These are phyloP conservation scores for Eupithecia pulchellata DNA, from an alignment of 2,888 invertebrate species.

Conservation along the genomic window DNA sequence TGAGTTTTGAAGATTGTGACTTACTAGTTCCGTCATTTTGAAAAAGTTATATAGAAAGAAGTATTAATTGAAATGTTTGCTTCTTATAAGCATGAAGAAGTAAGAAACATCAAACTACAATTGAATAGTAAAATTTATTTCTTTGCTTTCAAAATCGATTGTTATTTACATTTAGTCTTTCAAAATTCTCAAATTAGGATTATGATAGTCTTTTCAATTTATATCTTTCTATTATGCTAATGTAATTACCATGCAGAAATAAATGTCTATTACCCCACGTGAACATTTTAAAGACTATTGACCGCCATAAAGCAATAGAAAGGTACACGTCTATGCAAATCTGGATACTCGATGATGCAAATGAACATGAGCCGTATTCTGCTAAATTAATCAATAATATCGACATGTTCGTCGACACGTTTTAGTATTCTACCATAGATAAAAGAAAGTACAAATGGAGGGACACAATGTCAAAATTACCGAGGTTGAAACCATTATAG, in stretches of 20 bases:
- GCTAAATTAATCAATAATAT: not conserved
- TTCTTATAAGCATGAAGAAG: no score
- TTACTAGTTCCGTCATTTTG: not conserved
- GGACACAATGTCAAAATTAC: not conserved
- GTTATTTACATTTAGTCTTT: not conserved
- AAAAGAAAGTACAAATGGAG: not conserved
- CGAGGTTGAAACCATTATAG: not conserved
- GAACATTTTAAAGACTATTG: not conserved
- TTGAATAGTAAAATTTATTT: not conserved
- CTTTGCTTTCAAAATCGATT: not conserved
- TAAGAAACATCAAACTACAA: not conserved
- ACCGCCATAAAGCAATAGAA: not conserved
- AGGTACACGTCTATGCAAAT: not conserved
- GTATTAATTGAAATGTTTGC: not conserved
- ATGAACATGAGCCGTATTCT: not conserved
- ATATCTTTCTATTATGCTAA: not conserved
- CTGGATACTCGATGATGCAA: not conserved
- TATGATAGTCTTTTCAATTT: not conserved
- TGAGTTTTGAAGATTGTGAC: not conserved
- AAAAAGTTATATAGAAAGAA: not conserved
- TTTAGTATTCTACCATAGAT: not conserved
- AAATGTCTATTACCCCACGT: not conserved
- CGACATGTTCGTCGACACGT: no score
- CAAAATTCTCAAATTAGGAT: not conserved
- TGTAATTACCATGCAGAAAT: not conserved